Conservation (phyloP, 2,113 vertebrate genomes). For the Ailuropoda melanoleuca region DNA sequence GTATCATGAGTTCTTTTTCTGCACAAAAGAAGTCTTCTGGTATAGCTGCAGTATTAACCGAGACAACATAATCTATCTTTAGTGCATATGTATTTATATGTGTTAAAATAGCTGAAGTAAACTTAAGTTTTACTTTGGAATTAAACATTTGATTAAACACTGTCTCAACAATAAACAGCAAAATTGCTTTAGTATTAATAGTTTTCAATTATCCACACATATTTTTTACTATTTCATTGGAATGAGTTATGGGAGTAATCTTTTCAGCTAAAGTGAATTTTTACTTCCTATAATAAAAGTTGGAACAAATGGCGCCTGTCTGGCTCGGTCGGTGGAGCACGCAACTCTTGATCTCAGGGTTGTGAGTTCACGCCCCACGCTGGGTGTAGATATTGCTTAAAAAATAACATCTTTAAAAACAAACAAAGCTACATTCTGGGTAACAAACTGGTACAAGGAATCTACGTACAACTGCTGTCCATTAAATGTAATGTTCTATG, state of each 20-base stretch:
- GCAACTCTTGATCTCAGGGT: not conserved
- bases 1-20: not conserved
- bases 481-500: not conserved
- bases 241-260: not conserved
- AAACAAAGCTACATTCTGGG: not conserved
- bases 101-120: not conserved
- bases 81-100: not conserved
- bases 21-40: not conserved
- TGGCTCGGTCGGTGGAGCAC: not conserved
- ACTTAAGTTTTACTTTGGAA: not conserved
- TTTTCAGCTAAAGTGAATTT: not conserved
- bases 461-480: not conserved
- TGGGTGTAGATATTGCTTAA: not conserved
- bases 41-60: not conserved
- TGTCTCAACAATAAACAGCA: not conserved
- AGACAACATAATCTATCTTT: not conserved
- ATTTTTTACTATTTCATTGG: not conserved
- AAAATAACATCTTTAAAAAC: not conserved
- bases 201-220: not conserved
- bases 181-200: not conserved
- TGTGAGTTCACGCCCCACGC: not conserved
- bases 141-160: not conserved
- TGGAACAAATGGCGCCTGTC: not conserved
- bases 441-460: not conserved
- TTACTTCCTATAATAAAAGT: not conserved